These are phyloP conservation scores for Pristionchus japonicus DNA, from an alignment of 2,888 invertebrate genomes.

Conservation along the genomic window DNA sequence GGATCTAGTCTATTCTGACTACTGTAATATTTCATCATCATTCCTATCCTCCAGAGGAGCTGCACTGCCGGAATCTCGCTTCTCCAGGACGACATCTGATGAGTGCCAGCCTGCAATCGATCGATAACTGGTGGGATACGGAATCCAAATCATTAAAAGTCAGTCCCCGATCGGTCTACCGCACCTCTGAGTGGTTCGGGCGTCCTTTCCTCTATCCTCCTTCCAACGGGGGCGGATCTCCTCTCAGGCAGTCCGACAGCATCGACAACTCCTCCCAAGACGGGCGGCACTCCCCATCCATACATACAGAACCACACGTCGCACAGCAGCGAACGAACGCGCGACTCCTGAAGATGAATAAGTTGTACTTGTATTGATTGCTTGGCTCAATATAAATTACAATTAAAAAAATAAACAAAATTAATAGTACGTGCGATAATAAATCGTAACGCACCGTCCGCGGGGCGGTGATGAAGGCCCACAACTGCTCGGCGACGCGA, in stretches of 20 bases:
- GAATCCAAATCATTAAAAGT: not conserved
- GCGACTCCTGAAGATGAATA: conserved; percentile 16
- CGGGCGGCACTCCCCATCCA: conserved; percentile 31
- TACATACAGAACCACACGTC: conserved; percentile 45
- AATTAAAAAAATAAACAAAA: too few relatives aligned
- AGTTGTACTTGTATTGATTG: too few relatives aligned
- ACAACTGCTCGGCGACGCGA: conserved; percentile 9
- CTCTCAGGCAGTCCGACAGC: not conserved
- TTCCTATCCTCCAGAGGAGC: not conserved
- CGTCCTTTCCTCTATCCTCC: conserved; percentile 17
- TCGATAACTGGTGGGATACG: not conserved
- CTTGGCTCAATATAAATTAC: too few relatives aligned
- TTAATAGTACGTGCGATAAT: not conserved
- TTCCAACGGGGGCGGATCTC: not conserved
- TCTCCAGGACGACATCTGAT: conserved; percentile 1
- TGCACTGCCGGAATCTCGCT: not conserved
- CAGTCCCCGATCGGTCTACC: not conserved
- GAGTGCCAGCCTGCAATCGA: conserved; percentile 40
- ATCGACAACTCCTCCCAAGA: not conserved
- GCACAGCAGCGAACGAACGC: conserved; percentile 6
- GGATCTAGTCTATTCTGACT: conserved; percentile 13
- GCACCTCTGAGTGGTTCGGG: conserved; percentile 32
- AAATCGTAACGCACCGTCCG: not conserved
- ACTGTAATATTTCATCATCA: conserved; percentile 42
- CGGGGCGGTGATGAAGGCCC: conserved; percentile 41